Conservation (phyloP, 2,888 invertebrate species). For the Itoplectis maculator region DNA sequence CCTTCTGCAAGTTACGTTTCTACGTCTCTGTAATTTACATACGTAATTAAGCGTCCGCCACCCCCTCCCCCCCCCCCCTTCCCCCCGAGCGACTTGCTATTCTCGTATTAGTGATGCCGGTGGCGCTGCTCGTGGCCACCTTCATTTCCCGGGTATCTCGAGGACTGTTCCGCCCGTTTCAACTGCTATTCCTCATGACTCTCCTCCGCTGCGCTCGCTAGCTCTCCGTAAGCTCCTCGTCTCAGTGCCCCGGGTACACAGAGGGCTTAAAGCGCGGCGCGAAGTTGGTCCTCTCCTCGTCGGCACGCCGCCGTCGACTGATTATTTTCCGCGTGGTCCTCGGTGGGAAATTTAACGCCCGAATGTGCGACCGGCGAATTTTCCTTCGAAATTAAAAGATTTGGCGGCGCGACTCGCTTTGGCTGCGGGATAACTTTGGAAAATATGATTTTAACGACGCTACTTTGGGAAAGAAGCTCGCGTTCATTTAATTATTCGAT, state of each 20-base stretch:
- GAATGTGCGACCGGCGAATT: background rate
- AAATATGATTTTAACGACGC: no score
- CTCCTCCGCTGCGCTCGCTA: no score
- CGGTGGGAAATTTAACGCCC: background rate
- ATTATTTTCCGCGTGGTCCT: constrained; percentile 15
- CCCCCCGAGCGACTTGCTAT: constrained; percentile 62
- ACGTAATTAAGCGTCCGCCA: constrained; percentile 61
- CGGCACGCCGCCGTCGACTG: background rate
- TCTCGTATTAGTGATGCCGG: constrained; percentile 61
- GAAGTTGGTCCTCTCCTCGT: background rate
- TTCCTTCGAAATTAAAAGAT: background rate
- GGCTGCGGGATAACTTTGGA: no score
- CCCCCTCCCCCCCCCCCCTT: no score
- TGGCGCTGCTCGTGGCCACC: constrained; percentile 39
- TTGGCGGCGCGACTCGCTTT: no score
- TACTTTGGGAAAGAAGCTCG: no score
- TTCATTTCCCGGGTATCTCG: constrained; percentile 22
- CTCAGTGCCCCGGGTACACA: background rate
- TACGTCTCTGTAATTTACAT: constrained; percentile 63
- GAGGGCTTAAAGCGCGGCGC: background rate
- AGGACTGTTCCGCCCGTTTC: constrained; percentile 19
- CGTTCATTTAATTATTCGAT: no score
- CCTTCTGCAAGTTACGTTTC: constrained; percentile 47
- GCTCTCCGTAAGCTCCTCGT: constrained; percentile 22
- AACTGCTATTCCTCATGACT: constrained; percentile 25